Base-by-base conservation (phyloP, 2,888 invertebrate species). In the Sialis lutaria region DNA sequence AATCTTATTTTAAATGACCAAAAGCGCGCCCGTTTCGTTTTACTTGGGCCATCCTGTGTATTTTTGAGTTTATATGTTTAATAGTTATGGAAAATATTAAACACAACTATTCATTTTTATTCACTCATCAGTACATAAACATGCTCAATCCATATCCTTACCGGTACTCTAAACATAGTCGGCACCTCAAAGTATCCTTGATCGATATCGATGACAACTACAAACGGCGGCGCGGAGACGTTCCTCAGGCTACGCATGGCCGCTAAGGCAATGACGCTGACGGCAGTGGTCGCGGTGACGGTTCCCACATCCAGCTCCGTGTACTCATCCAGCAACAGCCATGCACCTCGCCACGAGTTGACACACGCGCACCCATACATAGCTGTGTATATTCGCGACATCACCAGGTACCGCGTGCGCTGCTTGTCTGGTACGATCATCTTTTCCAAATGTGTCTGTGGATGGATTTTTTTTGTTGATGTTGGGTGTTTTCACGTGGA, bases 331-430 rank as follows among this genome's bases (percentile, higher is more conserved):
- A 88, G 70, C 44, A 78, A 67, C 55, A 73, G 72, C 89, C 89
- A 91, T 41, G 82, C 77, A 1, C 90, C 90, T 6, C 89, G 73
- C 90, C 90, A 91, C 50, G 84, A 84, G 58, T 85, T 88, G 40
- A 90, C 87, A 62, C 88, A 88, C 51, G 82, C 79, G 55, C 83
- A 74, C 6, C 81, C 86, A 58, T 82, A 88, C 53, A 79, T 60
- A 50, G 72, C 71, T 12, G 89, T 88, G 62, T 87, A 89, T 32
- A 79, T 53, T 47, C 89, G 68, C 52, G 87, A 86, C 47, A 73
- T 62, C 48, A 77, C 61, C 58, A 82, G 84, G 63, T 77, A 87
- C 44, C 74, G 69, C 47, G 82, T 64, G 50, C 83, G 64, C 51
- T 77, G 76, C 44, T 73, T 73, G 54, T 84, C 79, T 5, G 86